A percentile compares a stretch with the other conserved stretches of the same genome.
These are phyloP conservation scores for Lagocephalus sceleratus DNA, from an alignment of 2,797 vertebrate genomes.

Conservation along the genomic window DNA sequence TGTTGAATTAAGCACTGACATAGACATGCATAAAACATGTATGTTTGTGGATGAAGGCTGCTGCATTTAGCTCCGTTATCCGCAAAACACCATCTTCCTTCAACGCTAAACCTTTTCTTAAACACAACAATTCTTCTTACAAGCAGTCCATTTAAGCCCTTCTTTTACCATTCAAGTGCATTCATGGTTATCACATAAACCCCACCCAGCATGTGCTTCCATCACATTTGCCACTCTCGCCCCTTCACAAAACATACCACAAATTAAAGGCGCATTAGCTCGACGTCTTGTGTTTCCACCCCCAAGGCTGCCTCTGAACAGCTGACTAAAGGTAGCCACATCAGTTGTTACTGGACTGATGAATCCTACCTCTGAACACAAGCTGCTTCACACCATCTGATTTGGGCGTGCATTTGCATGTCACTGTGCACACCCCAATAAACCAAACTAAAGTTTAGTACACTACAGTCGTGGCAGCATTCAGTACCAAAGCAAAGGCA, in stretches of 20 bases:
- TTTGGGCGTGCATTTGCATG: too few relatives aligned
- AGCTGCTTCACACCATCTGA: too few relatives aligned
- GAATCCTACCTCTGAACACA: conserved; percentile 7
- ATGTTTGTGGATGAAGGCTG: neutral
- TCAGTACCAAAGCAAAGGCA: conserved; percentile 68
- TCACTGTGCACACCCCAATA: too few relatives aligned
- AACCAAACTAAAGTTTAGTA: conserved; percentile 14
- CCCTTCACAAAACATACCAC: conserved; percentile 37
- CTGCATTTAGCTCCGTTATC: conserved; percentile 1
- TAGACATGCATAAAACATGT: conserved; percentile 12
- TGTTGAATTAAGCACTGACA: conserved; percentile 52
- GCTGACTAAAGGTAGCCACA: conserved; percentile 27
- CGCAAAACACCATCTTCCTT: neutral
- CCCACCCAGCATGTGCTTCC: conserved; percentile 10
- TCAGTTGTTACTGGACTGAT: conserved; percentile 20
- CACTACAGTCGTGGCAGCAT: conserved; percentile 27
- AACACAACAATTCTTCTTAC: neutral
- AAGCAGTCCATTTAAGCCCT: neutral
- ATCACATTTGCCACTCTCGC: conserved; percentile 20
- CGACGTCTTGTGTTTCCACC: conserved; percentile 45
- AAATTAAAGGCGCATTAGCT: conserved; percentile 36
- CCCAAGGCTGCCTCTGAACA: conserved; percentile 43
- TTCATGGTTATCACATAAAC: conserved; percentile 11
- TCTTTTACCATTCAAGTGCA: conserved; percentile 5
- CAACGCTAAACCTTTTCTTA: neutral